Evolutionary conservation across 1,140 invertebrate species (phyloP).

Genomic region (Ericerus pela): DNA sequence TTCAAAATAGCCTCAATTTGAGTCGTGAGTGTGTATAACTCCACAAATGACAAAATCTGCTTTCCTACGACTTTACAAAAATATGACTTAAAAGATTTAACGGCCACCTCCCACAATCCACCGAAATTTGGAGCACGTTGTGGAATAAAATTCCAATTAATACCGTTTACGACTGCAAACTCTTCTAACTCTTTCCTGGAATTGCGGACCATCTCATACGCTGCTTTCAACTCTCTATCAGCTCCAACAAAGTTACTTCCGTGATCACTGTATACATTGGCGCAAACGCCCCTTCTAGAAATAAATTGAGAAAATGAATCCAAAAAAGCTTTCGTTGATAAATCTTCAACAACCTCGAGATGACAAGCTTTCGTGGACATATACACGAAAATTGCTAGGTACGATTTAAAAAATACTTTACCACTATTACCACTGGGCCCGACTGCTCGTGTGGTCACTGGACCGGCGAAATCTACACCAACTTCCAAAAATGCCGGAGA

Average conservation of each 20-base stretch:
- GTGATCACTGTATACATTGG: slow-evolving; percentile 27
- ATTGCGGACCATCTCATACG: neutral
- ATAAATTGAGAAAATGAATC: slow-evolving; percentile 25
- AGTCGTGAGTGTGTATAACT: slow-evolving; percentile 14
- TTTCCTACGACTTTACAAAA: slow-evolving; percentile 18
- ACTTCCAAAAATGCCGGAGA: slow-evolving; percentile 16
- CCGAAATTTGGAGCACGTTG: slow-evolving; percentile 24
- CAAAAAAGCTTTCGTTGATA: slow-evolving; percentile 26
- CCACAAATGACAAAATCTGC: slow-evolving; percentile 16
- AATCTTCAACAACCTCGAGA: slow-evolving; percentile 26
- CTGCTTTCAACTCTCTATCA: slow-evolving; percentile 23
- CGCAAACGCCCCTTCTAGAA: slow-evolving; percentile 22
- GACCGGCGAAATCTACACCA: slow-evolving; percentile 20
- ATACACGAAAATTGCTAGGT: slow-evolving; percentile 27
- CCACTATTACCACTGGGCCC: slow-evolving; percentile 21
- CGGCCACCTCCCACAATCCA: slow-evolving; percentile 25
- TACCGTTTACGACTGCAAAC: neutral
- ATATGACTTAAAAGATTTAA: slow-evolving; percentile 25
- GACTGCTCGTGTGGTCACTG: slow-evolving; percentile 12
- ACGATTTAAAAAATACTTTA: slow-evolving; percentile 30
- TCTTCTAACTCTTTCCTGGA: slow-evolving; percentile 16
- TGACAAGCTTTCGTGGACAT: slow-evolving; percentile 26
- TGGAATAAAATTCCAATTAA: slow-evolving; percentile 25
- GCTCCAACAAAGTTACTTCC: slow-evolving; percentile 29
- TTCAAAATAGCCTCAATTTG: slow-evolving; percentile 18